Evolutionary conservation across 2,797 vertebrate species (phyloP).

Genomic region (Gallinago stenura): DNA sequence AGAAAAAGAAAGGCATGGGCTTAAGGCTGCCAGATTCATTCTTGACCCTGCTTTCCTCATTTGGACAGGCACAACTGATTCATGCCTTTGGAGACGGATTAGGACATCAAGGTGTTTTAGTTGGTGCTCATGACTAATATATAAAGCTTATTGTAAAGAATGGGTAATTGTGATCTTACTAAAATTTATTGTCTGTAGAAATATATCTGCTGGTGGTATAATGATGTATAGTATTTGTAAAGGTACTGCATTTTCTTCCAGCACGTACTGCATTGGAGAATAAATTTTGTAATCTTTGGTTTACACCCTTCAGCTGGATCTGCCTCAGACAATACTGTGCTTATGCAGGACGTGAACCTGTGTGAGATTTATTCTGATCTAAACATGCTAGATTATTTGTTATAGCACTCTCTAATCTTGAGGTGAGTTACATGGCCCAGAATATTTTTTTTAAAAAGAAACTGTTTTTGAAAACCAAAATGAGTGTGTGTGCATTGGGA

Average conservation of each 20-base stretch:
- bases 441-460: neutral
- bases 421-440: neutral
- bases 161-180: neutral
- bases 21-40: neutral
- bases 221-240: neutral
- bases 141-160: neutral
- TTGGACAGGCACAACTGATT: neutral
- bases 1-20: neutral
- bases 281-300: neutral
- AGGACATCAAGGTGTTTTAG: neutral
- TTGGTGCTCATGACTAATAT: neutral
- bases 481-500: neutral
- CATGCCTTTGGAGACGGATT: neutral
- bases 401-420: neutral
- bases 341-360: neutral
- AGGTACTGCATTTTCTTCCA: neutral
- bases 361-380: neutral
- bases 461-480: neutral
- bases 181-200: neutral
- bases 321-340: neutral
- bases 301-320: neutral
- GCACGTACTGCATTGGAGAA: neutral
- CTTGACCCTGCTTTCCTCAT: neutral
- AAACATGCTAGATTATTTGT: neutral
- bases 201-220: neutral